phyloP scores from a whole-genome alignment of 2,797 vertebrate genomes.

The Phataginus tricuspis region DNA sequence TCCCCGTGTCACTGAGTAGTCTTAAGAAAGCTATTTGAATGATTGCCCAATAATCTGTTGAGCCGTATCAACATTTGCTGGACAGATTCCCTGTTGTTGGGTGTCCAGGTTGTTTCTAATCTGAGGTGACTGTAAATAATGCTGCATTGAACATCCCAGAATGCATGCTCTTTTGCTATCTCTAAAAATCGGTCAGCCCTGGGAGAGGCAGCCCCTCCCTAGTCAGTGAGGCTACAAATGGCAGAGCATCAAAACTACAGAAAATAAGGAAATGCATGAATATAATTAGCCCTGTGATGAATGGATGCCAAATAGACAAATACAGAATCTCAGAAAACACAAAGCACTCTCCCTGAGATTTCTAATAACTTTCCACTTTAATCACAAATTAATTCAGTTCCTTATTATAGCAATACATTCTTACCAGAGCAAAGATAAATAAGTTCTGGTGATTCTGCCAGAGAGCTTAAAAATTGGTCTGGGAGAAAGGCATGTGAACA shows the following conservation, averaged over 20 bases:
- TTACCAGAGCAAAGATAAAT: background rate
- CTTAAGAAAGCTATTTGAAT: background rate
- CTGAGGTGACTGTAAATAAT: background rate
- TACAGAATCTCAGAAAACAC: background rate
- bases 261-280: background rate
- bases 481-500: background rate
- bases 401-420: background rate
- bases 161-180: background rate
- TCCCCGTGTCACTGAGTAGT: background rate
- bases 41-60: background rate
- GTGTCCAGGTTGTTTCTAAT: background rate
- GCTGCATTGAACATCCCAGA: background rate
- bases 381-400: background rate
- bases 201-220: background rate
- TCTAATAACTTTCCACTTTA: constrained; percentile 3
- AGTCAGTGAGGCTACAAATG: background rate
- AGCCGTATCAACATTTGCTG: background rate
- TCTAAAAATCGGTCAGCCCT: background rate
- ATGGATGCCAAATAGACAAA: background rate
- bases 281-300: background rate
- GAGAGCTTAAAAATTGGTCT: background rate
- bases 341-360: background rate
- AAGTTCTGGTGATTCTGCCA: background rate
- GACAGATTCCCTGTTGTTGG: background rate
- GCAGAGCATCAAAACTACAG: background rate